Conservation (phyloP, 2,797 vertebrate species). For the Macropodus opercularis region DNA sequence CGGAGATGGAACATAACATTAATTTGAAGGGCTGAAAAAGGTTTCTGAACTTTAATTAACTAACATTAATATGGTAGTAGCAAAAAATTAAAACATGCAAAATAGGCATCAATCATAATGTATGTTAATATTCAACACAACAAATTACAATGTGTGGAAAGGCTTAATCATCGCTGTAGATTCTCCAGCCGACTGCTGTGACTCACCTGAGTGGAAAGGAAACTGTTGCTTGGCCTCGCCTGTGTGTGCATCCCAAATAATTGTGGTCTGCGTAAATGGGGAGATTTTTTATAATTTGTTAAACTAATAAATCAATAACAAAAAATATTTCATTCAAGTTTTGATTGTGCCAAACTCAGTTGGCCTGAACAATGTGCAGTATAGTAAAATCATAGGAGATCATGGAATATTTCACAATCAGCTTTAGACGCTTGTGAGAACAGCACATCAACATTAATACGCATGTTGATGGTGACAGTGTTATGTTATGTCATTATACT, state of each 20-base stretch:
- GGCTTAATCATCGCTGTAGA: no score
- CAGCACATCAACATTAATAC: neutral
- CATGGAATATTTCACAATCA: neutral
- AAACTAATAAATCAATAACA: constrained; percentile 1
- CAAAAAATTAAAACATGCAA: neutral
- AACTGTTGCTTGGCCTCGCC: constrained; percentile 99
- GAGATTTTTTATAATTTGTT: constrained; percentile 13
- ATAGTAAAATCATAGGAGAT: neutral
- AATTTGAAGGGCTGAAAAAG: neutral
- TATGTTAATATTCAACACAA: neutral
- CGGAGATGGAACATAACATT: neutral
- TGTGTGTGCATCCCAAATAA: constrained; percentile 99
- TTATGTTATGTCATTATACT: neutral
- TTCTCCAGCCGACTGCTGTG: no score
- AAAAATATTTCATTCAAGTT: neutral
- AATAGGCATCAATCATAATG: neutral
- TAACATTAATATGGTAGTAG: neutral
- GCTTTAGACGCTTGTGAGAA: neutral
- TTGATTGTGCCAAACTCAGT: neutral
- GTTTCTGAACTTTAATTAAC: no score
- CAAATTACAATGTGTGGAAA: neutral
- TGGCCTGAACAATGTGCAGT: constrained; percentile 12
- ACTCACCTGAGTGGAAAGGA: constrained; percentile 97
- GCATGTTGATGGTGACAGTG: neutral
- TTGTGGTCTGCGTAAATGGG: constrained; percentile 88